Base-by-base conservation (phyloP, 2,113 vertebrate species). In the Platichthys stellatus region DNA sequence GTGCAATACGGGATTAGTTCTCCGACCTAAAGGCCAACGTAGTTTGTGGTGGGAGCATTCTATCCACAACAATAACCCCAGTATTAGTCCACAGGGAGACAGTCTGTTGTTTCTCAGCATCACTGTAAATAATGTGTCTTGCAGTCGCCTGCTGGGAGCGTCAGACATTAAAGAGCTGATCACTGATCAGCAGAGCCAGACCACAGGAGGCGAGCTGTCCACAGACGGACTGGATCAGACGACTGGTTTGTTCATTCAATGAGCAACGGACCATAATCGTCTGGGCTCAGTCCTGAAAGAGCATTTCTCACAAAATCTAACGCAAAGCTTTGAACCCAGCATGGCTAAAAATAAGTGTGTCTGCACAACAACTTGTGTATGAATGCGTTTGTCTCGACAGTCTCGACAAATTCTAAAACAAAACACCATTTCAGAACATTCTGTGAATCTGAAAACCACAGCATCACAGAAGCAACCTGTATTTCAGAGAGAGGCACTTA, bases 121-220 rank as follows among this genome's bases (percentile, higher is more conserved):
- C 38, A 38, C 68, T 38, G 31, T 28, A 9, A 76, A 60, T 18
- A n/a, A 64, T 63, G 43, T 31, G 5, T 31, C 28, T 31, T 31
- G 54, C 51, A 35, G 51, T 28, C 15, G 8, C 73, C 71, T 12
- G 0, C 1, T 0, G 40, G 64, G 71, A 63, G 56, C 5, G 61
- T 73, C 67, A 69, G 75, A 56, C 35, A 66, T 70, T n/a, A 28
- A 56, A 45, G 3, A 26, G 43, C 69, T 80, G 88, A 90, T 88
- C 83, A 79, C 68, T 68, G 74, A 85, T 83, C 63, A 65, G 71
- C 68, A 12, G 23, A 78, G 86, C 78, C 80, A 76, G 64, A 74
- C 76, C 67, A n/a, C 43, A 51, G 20, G 2, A 53, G 78, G 62
- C 0, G 21, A 74, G 80, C 72, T 31, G 76, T 64, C 70, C 57